Base-by-base conservation (phyloP, 2,888 invertebrate genomes). In the Uropetala carovei region DNA sequence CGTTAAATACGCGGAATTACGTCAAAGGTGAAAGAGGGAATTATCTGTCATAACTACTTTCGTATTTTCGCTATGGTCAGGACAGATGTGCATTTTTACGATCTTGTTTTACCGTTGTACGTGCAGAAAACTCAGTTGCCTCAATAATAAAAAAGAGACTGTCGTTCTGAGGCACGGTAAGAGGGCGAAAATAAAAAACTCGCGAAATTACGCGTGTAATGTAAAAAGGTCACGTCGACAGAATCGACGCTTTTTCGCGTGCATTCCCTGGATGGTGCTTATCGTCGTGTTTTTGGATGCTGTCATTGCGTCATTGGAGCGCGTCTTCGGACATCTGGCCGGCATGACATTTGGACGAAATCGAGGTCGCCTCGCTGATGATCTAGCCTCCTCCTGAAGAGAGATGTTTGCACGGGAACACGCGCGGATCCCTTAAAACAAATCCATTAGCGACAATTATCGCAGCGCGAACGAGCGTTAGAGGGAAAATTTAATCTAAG, bases 391-490 rank as follows among this genome's bases (percentile, higher is more conserved):
- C 27, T 27, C 75, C 22, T 18, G 18, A 68, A 1, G 43, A 5
- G 43, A 68, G 68, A 75, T 75, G 75, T 75, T 75, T 75, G 75
- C 11, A 27, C 75, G 75, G 27, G 75, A 27, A 75, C 75, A 75
- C 75, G 75, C 75, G 75, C 75, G 75, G 75, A 27, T 11, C 11
- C 75, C 75, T 75, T 75, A 75, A 75, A 75, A 75, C 75, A 22
- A 75, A 75, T 22, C 75, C 75, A 75, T 75, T 75, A 75, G 75
- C 75, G 10, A 11, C 27, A 75, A 75, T 75, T 75, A 75, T 22
- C 75, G 16, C 27, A 13, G 75, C 8, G 75, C 22, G 75, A 75
- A 75, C 22, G 27, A 27, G 27, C 75, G 75, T 27, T 27, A 27
- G 27, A 27, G 27, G 27, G 75, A 75, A 75, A 75, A 75, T 75